These are phyloP conservation scores for Octomys mimax DNA, from an alignment of 2,797 vertebrate species.

Conservation along the genomic window DNA sequence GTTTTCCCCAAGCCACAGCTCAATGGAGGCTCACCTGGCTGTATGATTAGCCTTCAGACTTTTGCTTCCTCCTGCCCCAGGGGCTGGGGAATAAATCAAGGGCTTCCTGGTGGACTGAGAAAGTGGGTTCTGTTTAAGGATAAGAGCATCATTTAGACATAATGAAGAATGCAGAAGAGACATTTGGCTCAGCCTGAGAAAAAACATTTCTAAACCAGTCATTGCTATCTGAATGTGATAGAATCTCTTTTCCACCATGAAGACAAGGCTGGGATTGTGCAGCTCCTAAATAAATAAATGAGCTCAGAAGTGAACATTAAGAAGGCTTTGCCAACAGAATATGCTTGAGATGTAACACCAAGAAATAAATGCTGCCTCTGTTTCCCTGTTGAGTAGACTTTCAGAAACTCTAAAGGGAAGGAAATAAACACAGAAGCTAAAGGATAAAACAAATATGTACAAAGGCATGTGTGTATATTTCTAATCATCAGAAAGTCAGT, in stretches of 20 bases:
- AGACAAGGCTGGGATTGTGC: slow-evolving; percentile 67
- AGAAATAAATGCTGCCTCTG: slow-evolving; percentile 57
- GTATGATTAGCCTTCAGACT: background rate
- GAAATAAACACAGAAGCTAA: slow-evolving; percentile 9
- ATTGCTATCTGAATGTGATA: background rate
- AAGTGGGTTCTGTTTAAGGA: slow-evolving; percentile 46
- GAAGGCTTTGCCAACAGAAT: slow-evolving; percentile 25
- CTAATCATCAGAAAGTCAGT: background rate
- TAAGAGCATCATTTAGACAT: slow-evolving; percentile 74
- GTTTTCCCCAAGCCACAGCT: background rate
- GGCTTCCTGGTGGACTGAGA: slow-evolving; percentile 56
- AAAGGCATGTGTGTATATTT: background rate
- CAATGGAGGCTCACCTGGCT: background rate
- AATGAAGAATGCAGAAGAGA: background rate
- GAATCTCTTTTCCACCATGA: background rate
- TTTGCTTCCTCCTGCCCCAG: background rate
- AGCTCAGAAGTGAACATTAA: slow-evolving; percentile 42
- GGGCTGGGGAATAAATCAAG: background rate
- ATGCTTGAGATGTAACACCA: slow-evolving; percentile 1
- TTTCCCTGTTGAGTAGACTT: background rate
- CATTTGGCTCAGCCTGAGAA: slow-evolving; percentile 54
- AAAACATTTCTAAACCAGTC: slow-evolving; percentile 71
- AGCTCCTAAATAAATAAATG: slow-evolving; percentile 61
- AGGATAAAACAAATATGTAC: background rate
- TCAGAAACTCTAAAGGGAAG: slow-evolving; percentile 27